A percentile compares a stretch with the other conserved stretches of the same genome.
These are phyloP conservation scores for Drosophila recens DNA, from an alignment of 2,888 invertebrate species.

Conservation along the genomic window DNA sequence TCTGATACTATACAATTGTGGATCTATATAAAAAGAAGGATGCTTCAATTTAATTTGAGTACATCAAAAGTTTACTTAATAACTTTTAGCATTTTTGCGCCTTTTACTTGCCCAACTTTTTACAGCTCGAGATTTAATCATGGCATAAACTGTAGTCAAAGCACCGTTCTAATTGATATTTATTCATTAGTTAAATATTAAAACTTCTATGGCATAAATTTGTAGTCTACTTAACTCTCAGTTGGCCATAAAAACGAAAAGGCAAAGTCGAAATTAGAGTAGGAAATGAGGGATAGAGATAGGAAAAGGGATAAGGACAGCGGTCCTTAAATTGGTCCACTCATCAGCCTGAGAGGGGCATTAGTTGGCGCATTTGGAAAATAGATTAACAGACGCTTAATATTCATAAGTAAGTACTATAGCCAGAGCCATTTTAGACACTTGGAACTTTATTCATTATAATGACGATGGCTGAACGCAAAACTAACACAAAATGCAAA, in stretches of 20 bases:
- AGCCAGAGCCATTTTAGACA: slow-evolving; percentile 35
- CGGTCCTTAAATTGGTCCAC: slow-evolving; percentile 41
- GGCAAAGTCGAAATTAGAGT: slow-evolving; percentile 9
- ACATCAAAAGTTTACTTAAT: neutral
- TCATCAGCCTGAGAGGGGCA: slow-evolving; percentile 44
- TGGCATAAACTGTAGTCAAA: slow-evolving; percentile 12
- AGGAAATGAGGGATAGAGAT: neutral
- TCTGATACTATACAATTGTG: neutral
- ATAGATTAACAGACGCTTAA: slow-evolving; percentile 77
- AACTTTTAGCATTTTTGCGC: neutral
- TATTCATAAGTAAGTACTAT: slow-evolving; percentile 69
- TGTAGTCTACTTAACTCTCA: slow-evolving; percentile 43
- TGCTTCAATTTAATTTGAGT: neutral
- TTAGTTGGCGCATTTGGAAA: slow-evolving; percentile 69
- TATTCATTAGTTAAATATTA: slow-evolving; percentile 66
- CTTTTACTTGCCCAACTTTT: slow-evolving; percentile 3
- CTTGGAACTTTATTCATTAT: slow-evolving; percentile 76
- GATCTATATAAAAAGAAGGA: neutral
- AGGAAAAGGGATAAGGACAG: slow-evolving; percentile 1
- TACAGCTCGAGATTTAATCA: slow-evolving; percentile 9
- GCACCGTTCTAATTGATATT: slow-evolving; percentile 22
- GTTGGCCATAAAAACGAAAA: slow-evolving; percentile 30
- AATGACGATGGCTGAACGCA: slow-evolving; percentile 56
- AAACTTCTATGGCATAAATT: slow-evolving; percentile 51
- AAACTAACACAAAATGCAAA: slow-evolving; percentile 55